phyloP scores from a whole-genome alignment of 2,797 vertebrate species.

The Discoglossus pictus region DNA sequence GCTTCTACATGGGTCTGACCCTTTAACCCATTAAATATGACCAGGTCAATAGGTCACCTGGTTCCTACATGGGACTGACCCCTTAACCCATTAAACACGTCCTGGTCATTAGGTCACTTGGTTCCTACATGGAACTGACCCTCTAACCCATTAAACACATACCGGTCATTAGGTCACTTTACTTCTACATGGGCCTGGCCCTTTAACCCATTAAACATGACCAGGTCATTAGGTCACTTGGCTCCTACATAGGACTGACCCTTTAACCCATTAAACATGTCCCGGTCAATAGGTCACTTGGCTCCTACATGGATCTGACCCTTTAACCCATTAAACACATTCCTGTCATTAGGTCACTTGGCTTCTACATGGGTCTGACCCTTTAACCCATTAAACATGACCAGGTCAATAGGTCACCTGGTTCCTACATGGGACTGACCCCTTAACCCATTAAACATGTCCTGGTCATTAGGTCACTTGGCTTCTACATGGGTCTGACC shows the following conservation, averaged over 20 bases:
- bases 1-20: background rate
- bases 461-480: no score
- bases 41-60: slow-evolving; percentile 6
- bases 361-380: no score
- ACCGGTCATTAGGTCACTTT: no score
- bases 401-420: slow-evolving; percentile 6
- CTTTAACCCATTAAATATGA: slow-evolving; percentile 25
- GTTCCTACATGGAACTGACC: background rate
- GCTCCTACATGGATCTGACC: background rate
- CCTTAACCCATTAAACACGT: no score
- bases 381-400: slow-evolving; percentile 20
- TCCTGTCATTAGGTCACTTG: slow-evolving; percentile 13
- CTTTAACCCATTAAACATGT: background rate
- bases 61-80: no score
- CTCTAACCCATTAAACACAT: no score
- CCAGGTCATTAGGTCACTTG: background rate
- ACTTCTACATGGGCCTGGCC: no score
- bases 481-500: slow-evolving; percentile 4
- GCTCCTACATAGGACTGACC: background rate
- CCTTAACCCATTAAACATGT: slow-evolving; percentile 9
- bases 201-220: no score
- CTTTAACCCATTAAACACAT: background rate
- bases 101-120: background rate
- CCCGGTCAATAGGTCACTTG: background rate
- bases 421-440: no score